Evolutionary conservation across 2,797 vertebrate species (phyloP).

Genomic region (Simalia tracyae): DNA sequence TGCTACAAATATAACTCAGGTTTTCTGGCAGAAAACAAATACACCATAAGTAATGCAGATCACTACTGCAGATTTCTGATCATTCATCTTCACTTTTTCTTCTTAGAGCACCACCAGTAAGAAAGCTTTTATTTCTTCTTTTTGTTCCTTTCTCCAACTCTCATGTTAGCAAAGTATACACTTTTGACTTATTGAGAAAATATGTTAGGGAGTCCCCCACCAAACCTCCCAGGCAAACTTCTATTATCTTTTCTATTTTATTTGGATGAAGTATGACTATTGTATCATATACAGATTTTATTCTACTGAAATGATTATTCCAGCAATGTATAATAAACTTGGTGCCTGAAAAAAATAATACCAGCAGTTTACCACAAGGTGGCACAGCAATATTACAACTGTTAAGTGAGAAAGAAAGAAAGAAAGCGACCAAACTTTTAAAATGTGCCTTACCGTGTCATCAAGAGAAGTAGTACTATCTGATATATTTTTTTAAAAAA

Average conservation of each 20-base stretch:
- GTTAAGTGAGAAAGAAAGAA: background rate
- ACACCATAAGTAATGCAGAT: background rate
- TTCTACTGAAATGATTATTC: background rate
- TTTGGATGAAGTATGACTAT: background rate
- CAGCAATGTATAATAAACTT: background rate
- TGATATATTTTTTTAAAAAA: background rate
- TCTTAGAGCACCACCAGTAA: background rate
- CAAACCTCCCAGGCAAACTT: background rate
- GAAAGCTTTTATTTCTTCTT: background rate
- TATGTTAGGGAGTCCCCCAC: background rate
- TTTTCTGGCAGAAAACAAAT: background rate
- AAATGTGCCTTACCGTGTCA: background rate
- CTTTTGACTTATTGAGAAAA: background rate
- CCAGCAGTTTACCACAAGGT: slow-evolving; percentile 10
- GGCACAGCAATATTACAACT: slow-evolving; percentile 16
- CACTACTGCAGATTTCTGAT: background rate
- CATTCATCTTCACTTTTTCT: background rate
- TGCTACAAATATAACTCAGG: background rate
- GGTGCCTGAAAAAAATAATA: background rate
- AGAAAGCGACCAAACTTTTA: background rate
- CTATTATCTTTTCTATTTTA: background rate
- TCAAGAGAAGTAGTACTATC: background rate
- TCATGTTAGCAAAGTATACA: background rate
- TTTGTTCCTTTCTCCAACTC: background rate
- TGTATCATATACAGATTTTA: background rate